Evolutionary conservation across 2,888 invertebrate genomes (phyloP).

Genomic region (Arctia plantaginis): DNA sequence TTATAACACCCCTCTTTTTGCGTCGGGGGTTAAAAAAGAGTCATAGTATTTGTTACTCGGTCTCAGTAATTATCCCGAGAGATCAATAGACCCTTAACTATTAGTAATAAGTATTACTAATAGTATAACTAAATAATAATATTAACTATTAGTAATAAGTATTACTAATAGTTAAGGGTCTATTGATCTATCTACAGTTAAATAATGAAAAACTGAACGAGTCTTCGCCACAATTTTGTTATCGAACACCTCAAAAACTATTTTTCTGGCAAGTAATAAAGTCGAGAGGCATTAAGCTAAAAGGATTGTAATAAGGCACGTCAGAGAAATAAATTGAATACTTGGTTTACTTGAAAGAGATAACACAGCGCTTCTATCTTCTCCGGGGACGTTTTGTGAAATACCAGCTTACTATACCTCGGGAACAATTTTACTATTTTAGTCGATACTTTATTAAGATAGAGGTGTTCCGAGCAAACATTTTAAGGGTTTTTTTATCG

Average conservation of each 20-base stretch:
- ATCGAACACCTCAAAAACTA: neutral
- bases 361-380: neutral
- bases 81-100: too few relatives aligned
- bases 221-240: neutral
- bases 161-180: too few relatives aligned
- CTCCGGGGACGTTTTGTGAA: constrained; percentile 4
- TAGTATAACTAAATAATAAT: too few relatives aligned
- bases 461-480: neutral
- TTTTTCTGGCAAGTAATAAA: neutral
- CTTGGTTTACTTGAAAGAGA: neutral
- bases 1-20: too few relatives aligned
- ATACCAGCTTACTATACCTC: neutral
- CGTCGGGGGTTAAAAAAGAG: too few relatives aligned
- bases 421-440: constrained; percentile 13
- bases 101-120: too few relatives aligned
- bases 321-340: neutral
- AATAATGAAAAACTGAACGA: neutral
- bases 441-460: constrained; percentile 7
- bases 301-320: neutral
- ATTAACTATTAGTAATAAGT: too few relatives aligned
- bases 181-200: too few relatives aligned
- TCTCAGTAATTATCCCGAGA: neutral
- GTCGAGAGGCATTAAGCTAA: neutral
- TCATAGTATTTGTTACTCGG: too few relatives aligned
- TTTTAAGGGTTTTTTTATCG: constrained; percentile 2